Evolutionary conservation across 2,888 invertebrate genomes (phyloP).

Genomic region (Octonoba sinensis): DNA sequence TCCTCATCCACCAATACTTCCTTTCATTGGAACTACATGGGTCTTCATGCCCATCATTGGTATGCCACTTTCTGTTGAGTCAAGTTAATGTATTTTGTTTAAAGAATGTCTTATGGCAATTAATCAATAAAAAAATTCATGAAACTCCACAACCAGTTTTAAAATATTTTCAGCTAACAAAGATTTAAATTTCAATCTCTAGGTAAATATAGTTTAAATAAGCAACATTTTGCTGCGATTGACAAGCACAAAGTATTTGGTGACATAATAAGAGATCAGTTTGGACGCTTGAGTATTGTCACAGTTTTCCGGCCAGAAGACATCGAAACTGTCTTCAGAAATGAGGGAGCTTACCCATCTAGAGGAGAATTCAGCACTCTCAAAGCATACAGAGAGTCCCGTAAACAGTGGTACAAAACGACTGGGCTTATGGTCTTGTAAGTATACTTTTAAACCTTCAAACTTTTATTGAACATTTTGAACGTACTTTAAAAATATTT

Average conservation of each 20-base stretch:
- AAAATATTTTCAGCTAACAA: too few species aligned
- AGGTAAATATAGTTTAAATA: conserved; percentile 22
- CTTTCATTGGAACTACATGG: conserved; percentile 69
- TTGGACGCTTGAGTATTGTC: conserved; percentile 69
- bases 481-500: too few species aligned
- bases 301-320: conserved; percentile 74
- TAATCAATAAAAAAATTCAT: too few species aligned
- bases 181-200: conserved; percentile 56
- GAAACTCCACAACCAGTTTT: too few species aligned
- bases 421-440: too few species aligned
- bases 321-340: conserved; percentile 72
- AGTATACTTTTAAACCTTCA: too few species aligned
- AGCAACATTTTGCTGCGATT: conserved; percentile 72
- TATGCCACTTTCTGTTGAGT: conserved; percentile 66
- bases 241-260: conserved; percentile 73
- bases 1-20: conserved; percentile 69
- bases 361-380: conserved; percentile 74
- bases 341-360: conserved; percentile 74
- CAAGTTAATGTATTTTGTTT: too few species aligned
- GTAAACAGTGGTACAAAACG: too few species aligned
- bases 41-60: conserved; percentile 67
- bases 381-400: too few species aligned
- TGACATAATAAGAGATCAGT: conserved; percentile 71
- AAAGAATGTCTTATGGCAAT: too few species aligned
- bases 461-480: too few species aligned